Conservation (phyloP, 1,140 invertebrate species). For the Drosophila rhopaloa region DNA sequence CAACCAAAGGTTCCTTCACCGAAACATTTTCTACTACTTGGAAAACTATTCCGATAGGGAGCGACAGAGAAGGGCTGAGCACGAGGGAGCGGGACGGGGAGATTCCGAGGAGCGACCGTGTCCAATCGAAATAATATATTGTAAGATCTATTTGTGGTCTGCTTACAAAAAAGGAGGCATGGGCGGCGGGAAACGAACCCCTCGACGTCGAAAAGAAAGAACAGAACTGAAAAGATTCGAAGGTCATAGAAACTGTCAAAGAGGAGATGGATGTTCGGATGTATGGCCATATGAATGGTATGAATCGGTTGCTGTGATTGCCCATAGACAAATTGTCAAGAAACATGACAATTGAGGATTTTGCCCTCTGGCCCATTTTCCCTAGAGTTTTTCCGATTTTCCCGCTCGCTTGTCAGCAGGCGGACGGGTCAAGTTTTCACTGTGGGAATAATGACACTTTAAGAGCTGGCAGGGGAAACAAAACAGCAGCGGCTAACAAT, state of each 20-base stretch:
- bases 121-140: slow-evolving; percentile 59
- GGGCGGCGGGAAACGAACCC: slow-evolving; percentile 19
- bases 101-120: slow-evolving; percentile 33
- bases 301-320: slow-evolving; percentile 59
- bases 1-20: slow-evolving; percentile 17
- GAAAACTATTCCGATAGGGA: slow-evolving; percentile 15
- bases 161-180: slow-evolving; percentile 43
- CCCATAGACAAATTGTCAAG: slow-evolving; percentile 69
- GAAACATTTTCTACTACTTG: slow-evolving; percentile 26
- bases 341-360: slow-evolving; percentile 49
- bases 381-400: slow-evolving; percentile 15
- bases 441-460: slow-evolving; percentile 58
- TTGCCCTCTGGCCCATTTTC: slow-evolving; percentile 31
- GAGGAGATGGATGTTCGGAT: slow-evolving; percentile 42
- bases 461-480: slow-evolving; percentile 39
- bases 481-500: slow-evolving; percentile 44
- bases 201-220: slow-evolving; percentile 22
- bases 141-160: slow-evolving; percentile 58
- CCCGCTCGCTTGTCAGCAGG: slow-evolving; percentile 17
- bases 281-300: slow-evolving; percentile 39
- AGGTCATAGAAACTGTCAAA: slow-evolving; percentile 61
- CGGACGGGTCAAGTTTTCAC: slow-evolving; percentile 49
- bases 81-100: neutral
- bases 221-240: slow-evolving; percentile 42
- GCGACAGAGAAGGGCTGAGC: neutral